Evolutionary conservation across 2,888 invertebrate genomes (phyloP).

Genomic region (Thysanoteuthis rhombus): DNA sequence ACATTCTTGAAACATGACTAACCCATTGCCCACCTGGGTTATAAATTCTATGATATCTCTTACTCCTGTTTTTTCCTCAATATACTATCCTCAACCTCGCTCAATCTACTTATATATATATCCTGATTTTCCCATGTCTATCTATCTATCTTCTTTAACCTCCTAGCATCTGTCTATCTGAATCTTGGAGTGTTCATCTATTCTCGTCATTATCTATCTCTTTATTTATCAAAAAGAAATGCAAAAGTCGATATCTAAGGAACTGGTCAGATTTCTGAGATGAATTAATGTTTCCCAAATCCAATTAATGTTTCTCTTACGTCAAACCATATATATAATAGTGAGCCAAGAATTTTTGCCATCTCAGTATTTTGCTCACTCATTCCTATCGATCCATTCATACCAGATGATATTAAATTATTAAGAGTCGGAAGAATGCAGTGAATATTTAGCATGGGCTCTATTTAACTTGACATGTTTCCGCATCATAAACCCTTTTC

Average conservation of each 20-base stretch:
- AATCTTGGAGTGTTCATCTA: too few species aligned
- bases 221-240: not conserved
- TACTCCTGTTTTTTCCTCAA: too few species aligned
- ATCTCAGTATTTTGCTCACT: not conserved
- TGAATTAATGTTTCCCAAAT: not conserved
- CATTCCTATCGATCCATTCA: not conserved
- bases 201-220: too few species aligned
- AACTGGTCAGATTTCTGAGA: not conserved
- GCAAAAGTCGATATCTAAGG: not conserved
- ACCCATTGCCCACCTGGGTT: too few species aligned
- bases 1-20: too few species aligned
- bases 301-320: not conserved
- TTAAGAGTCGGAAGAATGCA: not conserved
- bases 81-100: too few species aligned
- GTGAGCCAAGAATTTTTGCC: not conserved
- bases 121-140: too few species aligned
- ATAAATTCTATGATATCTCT: too few species aligned
- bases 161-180: too few species aligned
- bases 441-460: not conserved
- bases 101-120: too few species aligned
- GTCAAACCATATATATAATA: not conserved
- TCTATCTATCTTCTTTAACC: not conserved
- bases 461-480: constrained; percentile 12
- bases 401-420: not conserved
- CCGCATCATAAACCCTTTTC: not conserved